phyloP scores from a whole-genome alignment of 2,797 vertebrate species.

The Peromyscus aztecus region DNA sequence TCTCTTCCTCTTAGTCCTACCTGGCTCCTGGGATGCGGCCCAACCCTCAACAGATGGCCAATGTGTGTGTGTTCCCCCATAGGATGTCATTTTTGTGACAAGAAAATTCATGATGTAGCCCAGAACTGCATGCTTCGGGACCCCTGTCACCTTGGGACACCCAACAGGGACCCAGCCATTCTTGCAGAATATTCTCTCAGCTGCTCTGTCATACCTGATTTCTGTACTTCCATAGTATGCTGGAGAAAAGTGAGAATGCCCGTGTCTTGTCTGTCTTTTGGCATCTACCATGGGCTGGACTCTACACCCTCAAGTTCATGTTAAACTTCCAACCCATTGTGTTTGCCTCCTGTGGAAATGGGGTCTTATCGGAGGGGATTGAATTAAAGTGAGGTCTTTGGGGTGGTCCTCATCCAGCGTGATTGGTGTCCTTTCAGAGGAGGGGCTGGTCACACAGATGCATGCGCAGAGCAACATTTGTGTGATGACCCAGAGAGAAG shows the following conservation, averaged over 20 bases:
- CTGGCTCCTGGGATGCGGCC: not conserved
- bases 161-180: not conserved
- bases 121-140: not conserved
- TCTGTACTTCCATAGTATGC: fast-evolving
- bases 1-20: too few species aligned
- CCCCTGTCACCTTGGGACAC: not conserved
- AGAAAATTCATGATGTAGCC: not conserved
- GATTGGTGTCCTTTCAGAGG: not conserved
- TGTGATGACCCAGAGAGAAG: not conserved
- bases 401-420: fast-evolving
- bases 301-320: fast-evolving
- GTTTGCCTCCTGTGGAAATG: not conserved
- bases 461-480: fast-evolving
- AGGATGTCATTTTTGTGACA: not conserved
- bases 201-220: fast-evolving
- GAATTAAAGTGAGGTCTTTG: not conserved
- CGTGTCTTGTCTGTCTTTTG: not conserved
- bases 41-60: too few species aligned
- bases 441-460: too few species aligned
- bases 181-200: not conserved
- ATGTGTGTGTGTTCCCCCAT: fast-evolving
- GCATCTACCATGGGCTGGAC: too few species aligned
- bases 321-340: not conserved
- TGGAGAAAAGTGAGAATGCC: too few species aligned
- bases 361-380: too few species aligned